Conservation (phyloP, 2,797 vertebrate genomes). For the Decapterus maruadsi region DNA sequence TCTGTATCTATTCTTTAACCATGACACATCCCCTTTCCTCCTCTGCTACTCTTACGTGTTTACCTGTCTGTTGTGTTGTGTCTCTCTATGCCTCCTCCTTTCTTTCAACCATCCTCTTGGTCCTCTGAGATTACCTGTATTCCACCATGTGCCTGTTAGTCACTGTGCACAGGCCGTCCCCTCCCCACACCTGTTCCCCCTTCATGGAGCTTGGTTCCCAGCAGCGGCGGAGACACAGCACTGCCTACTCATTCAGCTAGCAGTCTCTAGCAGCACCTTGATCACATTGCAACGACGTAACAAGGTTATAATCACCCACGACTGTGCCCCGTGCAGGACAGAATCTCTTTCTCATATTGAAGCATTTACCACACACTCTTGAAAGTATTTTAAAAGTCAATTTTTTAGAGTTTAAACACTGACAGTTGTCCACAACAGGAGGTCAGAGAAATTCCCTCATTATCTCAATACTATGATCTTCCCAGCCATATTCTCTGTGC, state of each 20-base stretch:
- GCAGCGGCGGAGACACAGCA: conserved; percentile 13
- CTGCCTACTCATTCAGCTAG: conserved; percentile 46
- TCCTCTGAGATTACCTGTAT: conserved; percentile 25
- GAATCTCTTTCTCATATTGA: conserved; percentile 9
- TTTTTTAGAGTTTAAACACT: conserved; percentile 9
- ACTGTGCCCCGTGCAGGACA: conserved; percentile 2
- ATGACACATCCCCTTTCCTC: conserved; percentile 9
- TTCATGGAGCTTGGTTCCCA: conserved; percentile 28
- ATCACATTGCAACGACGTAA: conserved; percentile 33
- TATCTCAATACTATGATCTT: conserved; percentile 12
- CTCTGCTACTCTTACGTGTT: conserved; percentile 12
- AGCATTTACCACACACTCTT: conserved; percentile 5
- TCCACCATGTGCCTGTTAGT: conserved; percentile 67
- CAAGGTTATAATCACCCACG: conserved; percentile 36
- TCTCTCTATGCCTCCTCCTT: conserved; percentile 5
- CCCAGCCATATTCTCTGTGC: background rate
- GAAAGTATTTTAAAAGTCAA: background rate
- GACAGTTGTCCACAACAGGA: conserved; percentile 14
- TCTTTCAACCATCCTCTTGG: conserved; percentile 9
- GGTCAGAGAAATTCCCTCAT: conserved; percentile 25
- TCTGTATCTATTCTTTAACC: conserved; percentile 3
- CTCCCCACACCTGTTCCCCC: conserved; percentile 35
- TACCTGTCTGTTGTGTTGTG: conserved; percentile 17
- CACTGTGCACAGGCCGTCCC: conserved; percentile 35
- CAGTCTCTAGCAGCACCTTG: conserved; percentile 38